These are phyloP conservation scores for Chironomus tepperi DNA, from an alignment of 1,140 invertebrate species.

Conservation along the genomic window DNA sequence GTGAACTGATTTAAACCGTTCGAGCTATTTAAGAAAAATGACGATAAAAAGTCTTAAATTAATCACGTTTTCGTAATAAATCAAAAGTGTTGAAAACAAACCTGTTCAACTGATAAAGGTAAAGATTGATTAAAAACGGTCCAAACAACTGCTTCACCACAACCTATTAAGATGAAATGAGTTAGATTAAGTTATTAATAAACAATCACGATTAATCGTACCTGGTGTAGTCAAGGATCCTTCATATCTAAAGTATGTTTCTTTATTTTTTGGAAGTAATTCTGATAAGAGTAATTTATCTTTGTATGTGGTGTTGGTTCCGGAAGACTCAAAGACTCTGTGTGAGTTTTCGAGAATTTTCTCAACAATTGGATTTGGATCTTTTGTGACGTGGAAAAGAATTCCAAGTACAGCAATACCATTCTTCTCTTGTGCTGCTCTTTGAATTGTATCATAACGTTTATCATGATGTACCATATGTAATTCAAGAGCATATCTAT, in stretches of 20 bases:
- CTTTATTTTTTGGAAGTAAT: constrained; percentile 45
- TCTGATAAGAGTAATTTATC: constrained; percentile 38
- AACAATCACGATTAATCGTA: no score
- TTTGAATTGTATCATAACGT: constrained; percentile 45
- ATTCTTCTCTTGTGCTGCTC: constrained; percentile 47
- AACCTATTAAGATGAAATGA: constrained; percentile 49
- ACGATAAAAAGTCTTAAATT: constrained; percentile 26
- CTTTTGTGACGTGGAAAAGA: constrained; percentile 52
- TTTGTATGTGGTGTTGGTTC: constrained; percentile 29
- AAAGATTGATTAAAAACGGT: constrained; percentile 54
- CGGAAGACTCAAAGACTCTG: constrained; percentile 36
- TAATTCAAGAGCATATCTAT: constrained; percentile 49
- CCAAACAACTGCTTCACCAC: constrained; percentile 64
- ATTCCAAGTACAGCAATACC: constrained; percentile 62
- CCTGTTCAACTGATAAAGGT: constrained; percentile 50
- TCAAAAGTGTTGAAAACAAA: constrained; percentile 30
- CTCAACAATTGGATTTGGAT: constrained; percentile 31
- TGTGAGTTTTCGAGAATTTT: constrained; percentile 37
- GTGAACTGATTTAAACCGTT: constrained; percentile 40
- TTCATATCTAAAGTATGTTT: constrained; percentile 54
- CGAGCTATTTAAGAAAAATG: constrained; percentile 31
- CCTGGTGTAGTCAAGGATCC: constrained; percentile 31
- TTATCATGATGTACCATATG: constrained; percentile 63
- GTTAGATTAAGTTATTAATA: no score
- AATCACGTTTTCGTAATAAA: not conserved